phyloP scores from a whole-genome alignment of 2,797 vertebrate genomes.

The Babyrousa celebensis region DNA sequence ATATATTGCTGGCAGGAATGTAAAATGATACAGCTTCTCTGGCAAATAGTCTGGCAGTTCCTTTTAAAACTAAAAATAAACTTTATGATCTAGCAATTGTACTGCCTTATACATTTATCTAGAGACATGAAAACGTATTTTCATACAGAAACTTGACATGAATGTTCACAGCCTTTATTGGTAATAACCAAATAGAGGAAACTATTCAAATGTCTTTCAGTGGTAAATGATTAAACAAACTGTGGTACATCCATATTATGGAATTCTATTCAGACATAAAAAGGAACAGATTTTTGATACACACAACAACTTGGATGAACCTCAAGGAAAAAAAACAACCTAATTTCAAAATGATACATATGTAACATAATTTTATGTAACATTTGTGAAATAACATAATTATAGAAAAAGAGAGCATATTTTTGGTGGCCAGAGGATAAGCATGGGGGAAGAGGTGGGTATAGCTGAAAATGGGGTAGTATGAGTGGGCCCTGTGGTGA shows the following conservation, averaged over 20 bases:
- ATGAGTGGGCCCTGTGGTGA: background rate
- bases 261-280: slow-evolving; percentile 30
- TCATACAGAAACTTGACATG: slow-evolving; percentile 22
- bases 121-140: slow-evolving; percentile 44
- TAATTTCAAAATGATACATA: background rate
- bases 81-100: background rate
- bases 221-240: background rate
- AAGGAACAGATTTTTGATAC: background rate
- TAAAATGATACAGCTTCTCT: background rate
- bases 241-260: background rate
- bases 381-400: slow-evolving; percentile 15
- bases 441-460: background rate
- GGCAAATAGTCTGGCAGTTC: slow-evolving; percentile 20
- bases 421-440: background rate
- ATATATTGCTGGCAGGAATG: background rate
- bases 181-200: slow-evolving; percentile 40
- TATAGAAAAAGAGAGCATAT: slow-evolving; percentile 16
- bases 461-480: background rate
- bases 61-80: background rate
- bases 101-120: background rate
- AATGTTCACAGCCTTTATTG: slow-evolving; percentile 24
- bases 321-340: slow-evolving; percentile 1
- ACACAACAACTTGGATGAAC: background rate
- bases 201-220: background rate
- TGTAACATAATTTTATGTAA: background rate